Conservation (phyloP, 2,113 vertebrate genomes). For the Gymnorhina tibicen region DNA sequence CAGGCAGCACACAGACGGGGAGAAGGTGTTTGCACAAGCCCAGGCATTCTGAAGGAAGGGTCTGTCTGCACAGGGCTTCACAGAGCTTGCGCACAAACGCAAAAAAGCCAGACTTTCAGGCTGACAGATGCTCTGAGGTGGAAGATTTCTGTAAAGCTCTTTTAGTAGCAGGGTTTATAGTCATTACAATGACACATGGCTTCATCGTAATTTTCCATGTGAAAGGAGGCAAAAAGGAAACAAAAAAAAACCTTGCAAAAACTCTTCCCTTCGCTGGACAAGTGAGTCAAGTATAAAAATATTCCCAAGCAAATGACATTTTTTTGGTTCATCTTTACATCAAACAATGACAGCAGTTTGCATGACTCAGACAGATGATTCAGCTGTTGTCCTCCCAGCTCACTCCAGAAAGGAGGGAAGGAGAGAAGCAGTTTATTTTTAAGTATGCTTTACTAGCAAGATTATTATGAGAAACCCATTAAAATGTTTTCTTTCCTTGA, state of each 20-base stretch:
- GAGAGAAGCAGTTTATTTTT: slow-evolving; percentile 28
- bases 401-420: not conserved
- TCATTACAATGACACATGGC: not conserved
- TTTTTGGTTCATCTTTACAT: slow-evolving; percentile 42
- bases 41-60: not conserved
- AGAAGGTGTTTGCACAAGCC: not conserved
- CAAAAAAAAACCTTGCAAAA: not conserved
- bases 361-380: slow-evolving; percentile 40
- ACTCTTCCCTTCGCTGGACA: not conserved
- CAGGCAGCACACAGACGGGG: not conserved
- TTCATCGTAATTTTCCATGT: not conserved
- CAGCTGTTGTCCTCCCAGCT: slow-evolving; percentile 4
- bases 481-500: not conserved
- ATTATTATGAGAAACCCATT: not conserved
- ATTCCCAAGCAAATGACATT: slow-evolving; percentile 18
- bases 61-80: not conserved
- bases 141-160: not conserved
- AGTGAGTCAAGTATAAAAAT: slow-evolving; percentile 55
- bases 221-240: not conserved
- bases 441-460: not conserved
- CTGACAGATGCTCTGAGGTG: not conserved
- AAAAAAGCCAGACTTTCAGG: not conserved
- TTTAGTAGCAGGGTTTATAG: not conserved
- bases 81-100: not conserved
- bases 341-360: slow-evolving; percentile 45